phyloP scores from a whole-genome alignment of 2,888 invertebrate genomes.

The Nineta flava region DNA sequence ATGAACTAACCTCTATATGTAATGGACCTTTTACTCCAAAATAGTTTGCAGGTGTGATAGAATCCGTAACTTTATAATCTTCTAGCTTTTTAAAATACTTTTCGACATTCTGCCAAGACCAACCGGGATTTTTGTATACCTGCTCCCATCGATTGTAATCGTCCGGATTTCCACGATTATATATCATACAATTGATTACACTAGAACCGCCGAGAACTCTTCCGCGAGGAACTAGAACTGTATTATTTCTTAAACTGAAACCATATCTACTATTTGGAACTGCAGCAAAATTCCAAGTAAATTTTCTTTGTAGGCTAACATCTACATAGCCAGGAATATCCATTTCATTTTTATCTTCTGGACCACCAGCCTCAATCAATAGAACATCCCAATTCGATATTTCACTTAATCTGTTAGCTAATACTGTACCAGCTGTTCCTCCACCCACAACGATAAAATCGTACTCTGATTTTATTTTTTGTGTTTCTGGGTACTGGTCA shows the following conservation, averaged over 20 bases:
- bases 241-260: constrained; percentile 62
- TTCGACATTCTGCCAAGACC: constrained; percentile 73
- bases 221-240: constrained; percentile 79
- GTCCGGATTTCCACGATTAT: constrained; percentile 63
- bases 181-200: constrained; percentile 80
- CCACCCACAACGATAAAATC: constrained; percentile 75
- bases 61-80: constrained; percentile 75
- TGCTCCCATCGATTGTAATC: constrained; percentile 82
- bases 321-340: constrained; percentile 78
- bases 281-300: constrained; percentile 84
- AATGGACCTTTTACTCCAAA: constrained; percentile 60
- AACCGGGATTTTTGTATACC: constrained; percentile 59
- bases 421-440: constrained; percentile 80
- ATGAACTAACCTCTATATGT: constrained; percentile 69
- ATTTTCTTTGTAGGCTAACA: constrained; percentile 67
- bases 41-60: constrained; percentile 37
- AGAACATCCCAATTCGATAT: constrained; percentile 60
- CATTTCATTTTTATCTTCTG: constrained; percentile 74
- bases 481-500: too few species aligned
- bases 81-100: constrained; percentile 83
- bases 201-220: constrained; percentile 82
- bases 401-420: constrained; percentile 68
- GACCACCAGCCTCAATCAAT: constrained; percentile 61
- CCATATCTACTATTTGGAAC: constrained; percentile 69
- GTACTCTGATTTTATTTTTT: constrained; percentile 37